phyloP scores from a whole-genome alignment of 2,888 invertebrate genomes.

The Tetheella fluctuosa region DNA sequence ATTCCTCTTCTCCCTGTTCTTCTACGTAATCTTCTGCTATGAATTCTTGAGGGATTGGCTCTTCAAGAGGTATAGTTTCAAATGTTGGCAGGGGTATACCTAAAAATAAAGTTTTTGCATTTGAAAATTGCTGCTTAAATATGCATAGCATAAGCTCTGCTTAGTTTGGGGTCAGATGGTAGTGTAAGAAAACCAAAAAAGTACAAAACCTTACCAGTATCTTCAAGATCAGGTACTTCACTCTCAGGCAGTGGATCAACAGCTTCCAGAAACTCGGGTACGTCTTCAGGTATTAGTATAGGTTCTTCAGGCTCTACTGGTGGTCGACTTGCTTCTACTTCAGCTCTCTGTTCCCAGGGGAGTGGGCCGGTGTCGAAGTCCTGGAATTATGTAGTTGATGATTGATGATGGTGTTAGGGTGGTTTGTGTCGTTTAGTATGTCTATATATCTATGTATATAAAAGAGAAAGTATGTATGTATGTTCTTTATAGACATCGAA shows the following conservation, averaged over 20 bases:
- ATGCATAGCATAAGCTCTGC: neutral
- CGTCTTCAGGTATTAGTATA: conserved; percentile 69
- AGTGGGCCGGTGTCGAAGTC: conserved; percentile 72
- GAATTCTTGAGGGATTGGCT: conserved; percentile 31
- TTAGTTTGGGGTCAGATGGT: too few species aligned
- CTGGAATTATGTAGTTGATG: conserved; percentile 37
- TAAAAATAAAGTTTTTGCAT: conserved; percentile 21
- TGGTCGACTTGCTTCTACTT: conserved; percentile 52
- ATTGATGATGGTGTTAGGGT: neutral
- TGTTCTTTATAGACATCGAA: too few species aligned
- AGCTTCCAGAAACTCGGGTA: conserved; percentile 68
- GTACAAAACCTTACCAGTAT: conserved; percentile 53
- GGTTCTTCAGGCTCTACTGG: conserved; percentile 67
- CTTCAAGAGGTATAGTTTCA: conserved; percentile 27
- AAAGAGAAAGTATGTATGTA: too few species aligned
- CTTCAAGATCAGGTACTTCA: conserved; percentile 72
- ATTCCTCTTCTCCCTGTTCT: conserved; percentile 26
- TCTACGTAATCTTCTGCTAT: conserved; percentile 27
- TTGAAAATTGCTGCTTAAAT: neutral
- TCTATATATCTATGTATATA: too few species aligned
- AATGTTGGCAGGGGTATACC: conserved; percentile 57
- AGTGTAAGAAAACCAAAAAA: too few species aligned
- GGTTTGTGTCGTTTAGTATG: too few species aligned
- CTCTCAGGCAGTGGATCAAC: conserved; percentile 70
- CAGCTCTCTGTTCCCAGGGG: conserved; percentile 68